Evolutionary conservation across 2,113 vertebrate species (phyloP), one percentile per base, ranked within the genome.

Genomic region (Myanophis thanlyinensis): DNA sequence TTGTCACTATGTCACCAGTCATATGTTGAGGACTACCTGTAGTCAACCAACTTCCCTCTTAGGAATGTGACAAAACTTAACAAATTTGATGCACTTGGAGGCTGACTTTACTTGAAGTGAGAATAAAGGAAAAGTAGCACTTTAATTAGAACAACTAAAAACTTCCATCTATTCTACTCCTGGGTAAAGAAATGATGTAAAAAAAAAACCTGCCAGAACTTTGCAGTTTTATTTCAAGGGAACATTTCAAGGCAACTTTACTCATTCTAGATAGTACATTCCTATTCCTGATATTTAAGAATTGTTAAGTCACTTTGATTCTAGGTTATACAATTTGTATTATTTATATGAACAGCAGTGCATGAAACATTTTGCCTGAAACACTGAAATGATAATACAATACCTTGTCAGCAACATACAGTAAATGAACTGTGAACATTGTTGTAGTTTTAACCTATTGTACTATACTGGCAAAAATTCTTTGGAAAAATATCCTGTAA

Each of bases 381-480:
- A 46, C 9, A 1, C 51, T 91, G 47, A 95, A 90, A 27, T 54
- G 46, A 86, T 91, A 85, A 93, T 10, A 47, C 25, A 35, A 53
- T 73, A 86, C 56, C 1, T 1, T 89, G 44, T 62, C 89, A 25
- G 52, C 90, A 35, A 30, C 73, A 80, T 80, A 80, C 44, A 7
- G 91, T 59, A 11, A 8, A 2, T 49, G 92, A 92, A 30, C 8
- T 93, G 0, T 87, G 91, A 93, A 93, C 94, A 91, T 25, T 80
- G 6, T 2, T 27, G 40, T 93, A 40, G 10, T 85, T 48, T 88
- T 90, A 3, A 13, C 3, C 23, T n/a, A 5, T 91, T 35, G 88
- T 9, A 89, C 4, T 40, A 87, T 90, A 35, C 89, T 85, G 15
- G 93, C 20, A 40, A 48, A 92, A 23, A 89, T 44, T 85, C 67